Conservation (phyloP, 2,113 vertebrate genomes). For the Xerus inauris region DNA sequence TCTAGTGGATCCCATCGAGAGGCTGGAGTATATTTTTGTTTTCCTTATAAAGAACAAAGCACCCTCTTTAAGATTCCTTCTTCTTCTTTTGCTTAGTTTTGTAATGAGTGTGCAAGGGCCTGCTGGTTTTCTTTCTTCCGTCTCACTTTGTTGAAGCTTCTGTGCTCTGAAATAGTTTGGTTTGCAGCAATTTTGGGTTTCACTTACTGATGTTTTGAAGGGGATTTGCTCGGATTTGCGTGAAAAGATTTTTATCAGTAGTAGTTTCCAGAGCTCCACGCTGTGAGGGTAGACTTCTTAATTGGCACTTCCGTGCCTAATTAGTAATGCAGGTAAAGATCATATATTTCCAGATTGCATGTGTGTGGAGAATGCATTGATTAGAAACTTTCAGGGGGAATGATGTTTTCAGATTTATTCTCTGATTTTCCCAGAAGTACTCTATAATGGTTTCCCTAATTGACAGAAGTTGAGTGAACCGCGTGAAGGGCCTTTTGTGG, state of each 20-base stretch:
- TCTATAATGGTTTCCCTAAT: background rate
- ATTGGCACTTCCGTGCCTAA: background rate
- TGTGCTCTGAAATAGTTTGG: background rate
- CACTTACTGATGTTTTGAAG: background rate
- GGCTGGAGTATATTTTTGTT: background rate
- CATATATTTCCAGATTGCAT: accelerated
- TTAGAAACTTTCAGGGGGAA: background rate
- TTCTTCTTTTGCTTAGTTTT: background rate
- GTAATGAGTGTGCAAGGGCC: background rate
- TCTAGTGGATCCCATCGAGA: background rate
- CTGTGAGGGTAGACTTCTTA: background rate
- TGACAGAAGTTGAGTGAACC: background rate
- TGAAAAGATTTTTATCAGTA: background rate
- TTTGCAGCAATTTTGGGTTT: background rate
- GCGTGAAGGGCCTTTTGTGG: background rate
- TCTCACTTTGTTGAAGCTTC: background rate
- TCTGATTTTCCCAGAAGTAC: background rate
- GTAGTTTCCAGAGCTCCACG: background rate
- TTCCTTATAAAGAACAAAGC: background rate
- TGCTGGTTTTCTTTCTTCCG: background rate
- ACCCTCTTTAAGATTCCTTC: background rate
- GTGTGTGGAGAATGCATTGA: background rate
- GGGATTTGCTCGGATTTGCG: background rate
- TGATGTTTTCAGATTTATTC: background rate
- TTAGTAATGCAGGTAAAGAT: background rate